Conservation (phyloP, 2,113 vertebrate species). For the Perccottus glenii region DNA sequence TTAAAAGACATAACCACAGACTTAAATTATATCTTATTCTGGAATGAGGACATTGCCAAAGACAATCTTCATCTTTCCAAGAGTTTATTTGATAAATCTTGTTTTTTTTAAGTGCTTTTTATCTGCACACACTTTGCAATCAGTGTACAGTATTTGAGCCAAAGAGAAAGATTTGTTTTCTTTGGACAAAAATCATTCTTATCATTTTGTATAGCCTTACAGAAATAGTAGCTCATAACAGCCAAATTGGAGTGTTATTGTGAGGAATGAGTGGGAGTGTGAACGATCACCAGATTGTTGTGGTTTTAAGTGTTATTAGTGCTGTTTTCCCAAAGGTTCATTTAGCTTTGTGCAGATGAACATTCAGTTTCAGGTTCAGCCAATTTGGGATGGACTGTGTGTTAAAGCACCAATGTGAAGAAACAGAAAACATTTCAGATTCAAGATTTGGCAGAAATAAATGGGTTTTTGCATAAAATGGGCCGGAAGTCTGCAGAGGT, state of each 20-base stretch:
- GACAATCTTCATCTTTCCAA: not conserved
- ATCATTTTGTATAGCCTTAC: slow-evolving; percentile 53
- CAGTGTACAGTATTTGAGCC: too few species aligned
- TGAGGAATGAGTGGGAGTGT: slow-evolving; percentile 44
- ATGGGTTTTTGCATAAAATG: too few species aligned
- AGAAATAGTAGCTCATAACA: slow-evolving; percentile 28
- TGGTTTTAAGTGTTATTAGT: slow-evolving; percentile 29
- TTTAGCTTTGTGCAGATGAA: slow-evolving; percentile 40
- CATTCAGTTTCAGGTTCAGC: slow-evolving; percentile 1
- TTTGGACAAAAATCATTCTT: slow-evolving; percentile 29
- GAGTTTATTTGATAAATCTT: not conserved
- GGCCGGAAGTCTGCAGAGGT: too few species aligned
- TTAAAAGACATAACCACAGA: not conserved
- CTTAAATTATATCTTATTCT: not conserved
- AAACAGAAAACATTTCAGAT: too few species aligned
- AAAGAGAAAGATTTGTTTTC: slow-evolving; percentile 44
- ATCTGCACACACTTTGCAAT: too few species aligned
- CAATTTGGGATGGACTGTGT: not conserved
- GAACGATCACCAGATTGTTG: slow-evolving; percentile 37
- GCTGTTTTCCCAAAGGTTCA: slow-evolving; percentile 26
- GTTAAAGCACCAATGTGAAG: too few species aligned
- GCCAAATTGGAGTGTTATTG: slow-evolving; percentile 37
- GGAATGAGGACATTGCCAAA: not conserved
- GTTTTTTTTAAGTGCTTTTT: too few species aligned
- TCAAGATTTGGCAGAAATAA: too few species aligned